These are phyloP conservation scores for Melanaphis sacchari DNA, from an alignment of 1,140 invertebrate genomes.

Conservation along the genomic window DNA sequence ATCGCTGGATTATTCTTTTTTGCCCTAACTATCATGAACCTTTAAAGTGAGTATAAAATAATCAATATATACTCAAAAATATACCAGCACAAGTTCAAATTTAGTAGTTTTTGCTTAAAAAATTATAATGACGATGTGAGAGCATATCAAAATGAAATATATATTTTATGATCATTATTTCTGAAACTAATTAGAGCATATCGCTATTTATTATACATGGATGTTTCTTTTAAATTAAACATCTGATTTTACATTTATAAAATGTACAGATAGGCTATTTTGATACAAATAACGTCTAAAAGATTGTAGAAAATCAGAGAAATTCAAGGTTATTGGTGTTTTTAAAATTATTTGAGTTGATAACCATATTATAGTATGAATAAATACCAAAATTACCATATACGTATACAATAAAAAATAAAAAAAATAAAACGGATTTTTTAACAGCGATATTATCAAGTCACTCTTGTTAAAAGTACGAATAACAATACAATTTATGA, in stretches of 20 bases:
- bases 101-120: not conserved
- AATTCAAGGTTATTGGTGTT: not conserved
- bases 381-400: not conserved
- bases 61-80: not conserved
- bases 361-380: not conserved
- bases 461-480: not conserved
- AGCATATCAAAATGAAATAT: not conserved
- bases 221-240: not conserved
- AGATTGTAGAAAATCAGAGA: not conserved
- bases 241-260: not conserved
- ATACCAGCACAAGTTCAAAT: not conserved
- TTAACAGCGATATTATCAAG: not conserved
- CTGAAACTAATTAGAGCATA: not conserved
- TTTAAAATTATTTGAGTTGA: not conserved
- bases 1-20: not conserved
- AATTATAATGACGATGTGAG: not conserved
- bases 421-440: not conserved
- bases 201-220: not conserved
- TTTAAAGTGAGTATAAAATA: not conserved
- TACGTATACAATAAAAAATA: not conserved
- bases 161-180: not conserved
- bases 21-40: not conserved
- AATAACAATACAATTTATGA: not conserved
- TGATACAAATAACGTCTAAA: not conserved
- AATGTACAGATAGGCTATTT: not conserved